A percentile compares a stretch with the other conserved stretches of the same genome.
Evolutionary conservation across 2,113 vertebrate species (phyloP).

Genomic region (Alosa alosa): DNA sequence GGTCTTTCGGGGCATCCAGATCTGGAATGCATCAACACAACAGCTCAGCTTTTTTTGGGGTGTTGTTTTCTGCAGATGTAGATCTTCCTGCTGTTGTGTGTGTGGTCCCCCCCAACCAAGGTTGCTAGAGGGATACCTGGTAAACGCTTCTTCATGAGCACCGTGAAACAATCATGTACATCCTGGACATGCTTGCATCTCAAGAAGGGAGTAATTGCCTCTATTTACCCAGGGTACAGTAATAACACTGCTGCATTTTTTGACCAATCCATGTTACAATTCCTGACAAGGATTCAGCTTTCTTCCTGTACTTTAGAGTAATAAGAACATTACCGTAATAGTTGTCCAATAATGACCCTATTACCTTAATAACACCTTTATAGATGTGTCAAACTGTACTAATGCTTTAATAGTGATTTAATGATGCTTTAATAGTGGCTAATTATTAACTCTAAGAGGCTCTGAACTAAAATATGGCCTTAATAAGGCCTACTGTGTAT

Average conservation of each 20-base stretch:
- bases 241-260: background rate
- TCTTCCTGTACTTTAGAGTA: background rate
- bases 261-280: background rate
- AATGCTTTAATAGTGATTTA: background rate
- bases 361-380: background rate
- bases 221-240: background rate
- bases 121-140: background rate
- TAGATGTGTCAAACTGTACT: background rate
- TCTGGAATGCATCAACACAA: conserved; percentile 67
- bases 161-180: background rate
- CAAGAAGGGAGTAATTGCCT: background rate
- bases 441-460: too few relatives aligned
- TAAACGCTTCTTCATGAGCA: background rate
- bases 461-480: background rate
- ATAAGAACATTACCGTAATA: background rate
- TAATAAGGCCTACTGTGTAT: background rate
- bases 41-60: background rate
- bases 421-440: too few relatives aligned
- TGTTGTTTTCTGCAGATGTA: background rate
- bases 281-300: background rate
- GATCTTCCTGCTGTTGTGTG: background rate
- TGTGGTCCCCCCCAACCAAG: background rate
- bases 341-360: background rate
- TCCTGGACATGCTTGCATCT: background rate
- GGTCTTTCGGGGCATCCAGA: conserved; percentile 86